Conservation (phyloP, 2,888 invertebrate genomes). For the Apodemia zela region DNA sequence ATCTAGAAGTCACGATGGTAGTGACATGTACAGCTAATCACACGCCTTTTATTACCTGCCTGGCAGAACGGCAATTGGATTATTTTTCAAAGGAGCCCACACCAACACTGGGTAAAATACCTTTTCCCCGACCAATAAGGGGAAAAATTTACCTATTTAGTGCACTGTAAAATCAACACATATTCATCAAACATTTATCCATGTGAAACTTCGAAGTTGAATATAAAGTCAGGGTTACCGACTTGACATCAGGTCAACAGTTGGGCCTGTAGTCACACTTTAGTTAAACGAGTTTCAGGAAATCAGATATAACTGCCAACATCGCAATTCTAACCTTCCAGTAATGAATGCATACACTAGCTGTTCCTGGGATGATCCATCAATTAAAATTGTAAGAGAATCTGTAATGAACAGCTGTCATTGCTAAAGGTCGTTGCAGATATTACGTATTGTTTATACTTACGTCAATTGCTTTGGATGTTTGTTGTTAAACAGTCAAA, state of each 20-base stretch:
- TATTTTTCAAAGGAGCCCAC: too few relatives aligned
- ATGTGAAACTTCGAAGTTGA: neutral
- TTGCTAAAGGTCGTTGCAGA: neutral
- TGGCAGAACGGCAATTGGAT: too few relatives aligned
- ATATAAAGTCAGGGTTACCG: neutral
- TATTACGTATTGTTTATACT: neutral
- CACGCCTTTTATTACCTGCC: too few relatives aligned
- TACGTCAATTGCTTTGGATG: too few relatives aligned
- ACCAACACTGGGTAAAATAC: too few relatives aligned
- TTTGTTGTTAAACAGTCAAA: too few relatives aligned
- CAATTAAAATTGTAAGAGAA: slow-evolving; percentile 30
- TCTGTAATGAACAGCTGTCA: slow-evolving; percentile 17
- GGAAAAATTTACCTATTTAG: too few relatives aligned
- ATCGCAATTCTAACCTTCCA: slow-evolving; percentile 12
- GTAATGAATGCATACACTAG: slow-evolving; percentile 6
- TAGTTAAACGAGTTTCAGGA: slow-evolving; percentile 8
- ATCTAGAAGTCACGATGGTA: too few relatives aligned
- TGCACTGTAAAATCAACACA: too few relatives aligned
- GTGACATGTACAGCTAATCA: too few relatives aligned
- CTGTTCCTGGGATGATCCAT: slow-evolving; percentile 22
- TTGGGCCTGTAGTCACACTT: neutral
- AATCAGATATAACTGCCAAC: neutral
- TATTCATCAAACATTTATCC: too few relatives aligned
- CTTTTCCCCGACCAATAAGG: too few relatives aligned
- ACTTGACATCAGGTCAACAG: neutral